Evolutionary conservation across 2,888 invertebrate species (phyloP).

Genomic region (Acrocyrtus sp.): DNA sequence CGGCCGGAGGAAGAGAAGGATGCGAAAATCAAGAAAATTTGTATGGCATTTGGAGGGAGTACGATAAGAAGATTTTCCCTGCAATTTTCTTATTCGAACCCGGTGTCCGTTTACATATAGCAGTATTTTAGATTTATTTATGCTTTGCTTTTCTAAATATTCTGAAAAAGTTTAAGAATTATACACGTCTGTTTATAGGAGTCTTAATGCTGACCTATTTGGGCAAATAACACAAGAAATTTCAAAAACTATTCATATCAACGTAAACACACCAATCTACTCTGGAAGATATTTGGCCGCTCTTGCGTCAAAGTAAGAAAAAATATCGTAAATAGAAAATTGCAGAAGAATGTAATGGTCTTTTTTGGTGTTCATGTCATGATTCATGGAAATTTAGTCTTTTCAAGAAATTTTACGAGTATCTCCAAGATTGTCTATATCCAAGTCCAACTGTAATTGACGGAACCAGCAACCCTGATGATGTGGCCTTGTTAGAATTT

Average conservation of each 20-base stretch:
- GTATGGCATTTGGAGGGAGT: slow-evolving; percentile 40
- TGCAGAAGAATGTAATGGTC: too few species aligned
- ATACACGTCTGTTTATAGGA: slow-evolving; percentile 21
- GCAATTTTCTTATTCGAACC: slow-evolving; percentile 34
- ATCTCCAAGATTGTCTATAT: slow-evolving; percentile 37
- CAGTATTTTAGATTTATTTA: neutral
- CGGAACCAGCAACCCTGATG: slow-evolving; percentile 20
- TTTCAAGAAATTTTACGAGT: slow-evolving; percentile 46
- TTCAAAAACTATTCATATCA: slow-evolving; percentile 33
- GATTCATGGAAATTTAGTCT: too few species aligned
- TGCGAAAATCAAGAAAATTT: slow-evolving; percentile 39
- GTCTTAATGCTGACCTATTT: slow-evolving; percentile 32
- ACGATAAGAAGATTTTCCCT: slow-evolving; percentile 40
- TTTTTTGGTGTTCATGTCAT: too few species aligned
- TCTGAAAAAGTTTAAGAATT: too few species aligned
- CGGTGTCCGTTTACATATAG: too few species aligned
- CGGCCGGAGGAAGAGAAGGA: slow-evolving; percentile 37
- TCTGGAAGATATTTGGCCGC: slow-evolving; percentile 35
- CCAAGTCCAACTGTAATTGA: slow-evolving; percentile 23
- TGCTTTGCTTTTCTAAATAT: too few species aligned
- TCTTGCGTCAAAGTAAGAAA: slow-evolving; percentile 32
- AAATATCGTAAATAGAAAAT: too few species aligned
- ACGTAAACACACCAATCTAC: slow-evolving; percentile 41
- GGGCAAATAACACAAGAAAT: slow-evolving; percentile 36
- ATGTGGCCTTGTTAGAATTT: slow-evolving; percentile 36